These are phyloP conservation scores for Turnix velox DNA, from an alignment of 2,113 vertebrate species.

Conservation along the genomic window DNA sequence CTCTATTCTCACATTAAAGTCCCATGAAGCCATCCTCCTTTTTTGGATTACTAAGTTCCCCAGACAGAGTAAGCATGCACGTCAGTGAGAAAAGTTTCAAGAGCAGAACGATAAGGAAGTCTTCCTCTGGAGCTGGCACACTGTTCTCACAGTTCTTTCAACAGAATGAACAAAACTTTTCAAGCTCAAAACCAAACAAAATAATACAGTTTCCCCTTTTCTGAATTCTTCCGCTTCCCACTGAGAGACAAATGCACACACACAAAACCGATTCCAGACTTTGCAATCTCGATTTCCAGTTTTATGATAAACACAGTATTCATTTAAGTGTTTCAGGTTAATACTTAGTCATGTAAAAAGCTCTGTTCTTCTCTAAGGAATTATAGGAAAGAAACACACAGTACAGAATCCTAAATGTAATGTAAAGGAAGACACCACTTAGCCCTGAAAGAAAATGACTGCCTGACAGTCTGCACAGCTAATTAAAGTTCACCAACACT, in stretches of 20 bases:
- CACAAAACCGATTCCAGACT: neutral
- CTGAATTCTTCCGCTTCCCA: neutral
- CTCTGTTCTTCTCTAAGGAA: neutral
- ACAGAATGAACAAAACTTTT: neutral
- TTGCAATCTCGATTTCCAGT: neutral
- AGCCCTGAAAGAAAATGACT: neutral
- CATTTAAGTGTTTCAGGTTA: neutral
- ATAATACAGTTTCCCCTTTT: neutral
- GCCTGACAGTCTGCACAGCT: neutral
- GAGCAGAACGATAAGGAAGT: neutral
- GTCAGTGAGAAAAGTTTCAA: slow-evolving; percentile 14
- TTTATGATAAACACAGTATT: neutral
- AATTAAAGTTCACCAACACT: neutral
- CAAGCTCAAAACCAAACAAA: neutral
- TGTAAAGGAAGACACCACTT: neutral
- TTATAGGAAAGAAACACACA: neutral
- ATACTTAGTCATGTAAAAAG: neutral
- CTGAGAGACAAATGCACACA: neutral
- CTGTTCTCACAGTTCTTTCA: neutral
- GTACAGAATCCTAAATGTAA: neutral
- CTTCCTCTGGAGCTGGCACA: neutral
- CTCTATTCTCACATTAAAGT: neutral
- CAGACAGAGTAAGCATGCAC: rapidly evolving
- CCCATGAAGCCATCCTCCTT: neutral
- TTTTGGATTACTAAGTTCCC: neutral